Base-by-base conservation (phyloP, 2,797 vertebrate species). In the Sebastiscus albofasciatus region DNA sequence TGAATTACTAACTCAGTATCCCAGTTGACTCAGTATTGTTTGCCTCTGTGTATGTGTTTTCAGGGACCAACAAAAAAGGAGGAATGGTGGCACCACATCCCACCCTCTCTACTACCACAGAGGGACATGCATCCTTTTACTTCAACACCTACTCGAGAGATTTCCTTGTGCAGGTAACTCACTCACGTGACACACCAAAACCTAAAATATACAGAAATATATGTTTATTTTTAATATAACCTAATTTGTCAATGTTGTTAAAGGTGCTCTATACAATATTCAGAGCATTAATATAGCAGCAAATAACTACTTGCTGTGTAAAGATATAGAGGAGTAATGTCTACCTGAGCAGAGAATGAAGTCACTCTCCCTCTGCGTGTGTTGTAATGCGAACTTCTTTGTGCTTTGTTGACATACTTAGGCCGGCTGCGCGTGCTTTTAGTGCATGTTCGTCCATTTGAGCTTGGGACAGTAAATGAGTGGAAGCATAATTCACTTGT, bases 21-120 rank as follows among this genome's bases (percentile, higher is more conserved):
- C 22, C 39, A 22, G 27, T 67, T 81, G 39, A 22, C n/a, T 68
- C 11, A 4, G 8, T 65, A 24, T 36, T 59, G n/a, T 74, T 67
- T 77, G 18, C 34, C 26, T 56, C 39, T 71, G 2, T 18, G 6
- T 61, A 12, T 79, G 14, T 73, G 4, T 85, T 87, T 87, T 11
- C 54, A 99, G 98, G 98, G 33, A 97, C 97, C 10, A 96, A 98
- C 86, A 98, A 97, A 71, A 99, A 99, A 95, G 98, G 98, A 60
- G 96, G 93, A 59, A 95, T 96, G 89, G 92, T 97, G 74, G 93
- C 96, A 56, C 94, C 96, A 3, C 96, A 98, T 77, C 93, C 95
- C 0, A 91, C 90, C 46, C 66, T 93, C 60, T 96, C 96, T 46
- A 86, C 83, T 42, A 94, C 96, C 55, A 88, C 91, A 2, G 96